Evolutionary conservation across 1,140 invertebrate species (phyloP).

Genomic region (Eueides isabella): DNA sequence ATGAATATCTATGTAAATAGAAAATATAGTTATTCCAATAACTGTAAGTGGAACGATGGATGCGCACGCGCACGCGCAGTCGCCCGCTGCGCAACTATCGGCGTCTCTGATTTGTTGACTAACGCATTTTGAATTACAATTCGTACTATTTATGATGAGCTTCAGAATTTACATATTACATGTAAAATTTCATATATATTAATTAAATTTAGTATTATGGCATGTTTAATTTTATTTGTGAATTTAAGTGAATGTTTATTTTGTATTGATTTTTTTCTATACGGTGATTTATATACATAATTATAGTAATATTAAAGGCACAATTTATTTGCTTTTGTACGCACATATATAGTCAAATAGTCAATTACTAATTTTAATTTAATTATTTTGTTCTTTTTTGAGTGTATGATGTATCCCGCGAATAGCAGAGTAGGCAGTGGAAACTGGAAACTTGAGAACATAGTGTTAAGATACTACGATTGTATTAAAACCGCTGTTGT

Average conservation of each 20-base stretch:
- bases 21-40: neutral
- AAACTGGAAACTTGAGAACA: no score
- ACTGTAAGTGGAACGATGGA: neutral
- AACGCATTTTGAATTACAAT: slow-evolving; percentile 15
- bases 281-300: no score
- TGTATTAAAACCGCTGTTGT: no score
- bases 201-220: no score
- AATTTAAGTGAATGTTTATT: neutral
- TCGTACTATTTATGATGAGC: slow-evolving; percentile 7
- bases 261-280: neutral
- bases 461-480: neutral
- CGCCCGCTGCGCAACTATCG: neutral
- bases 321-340: no score
- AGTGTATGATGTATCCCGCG: no score
- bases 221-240: neutral
- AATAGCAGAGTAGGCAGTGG: no score
- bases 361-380: no score
- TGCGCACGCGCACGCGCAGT: slow-evolving; percentile 10
- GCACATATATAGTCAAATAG: no score
- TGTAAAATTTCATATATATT: neutral
- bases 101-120: slow-evolving; percentile 5
- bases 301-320: no score
- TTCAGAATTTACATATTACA: slow-evolving; percentile 6
- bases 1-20: neutral
- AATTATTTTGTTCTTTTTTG: no score